Percentiles rank a stretch among this genome's conserved stretches.
Conservation (phyloP, 2,888 invertebrate species). For the Pandemis cinnamomeana region DNA sequence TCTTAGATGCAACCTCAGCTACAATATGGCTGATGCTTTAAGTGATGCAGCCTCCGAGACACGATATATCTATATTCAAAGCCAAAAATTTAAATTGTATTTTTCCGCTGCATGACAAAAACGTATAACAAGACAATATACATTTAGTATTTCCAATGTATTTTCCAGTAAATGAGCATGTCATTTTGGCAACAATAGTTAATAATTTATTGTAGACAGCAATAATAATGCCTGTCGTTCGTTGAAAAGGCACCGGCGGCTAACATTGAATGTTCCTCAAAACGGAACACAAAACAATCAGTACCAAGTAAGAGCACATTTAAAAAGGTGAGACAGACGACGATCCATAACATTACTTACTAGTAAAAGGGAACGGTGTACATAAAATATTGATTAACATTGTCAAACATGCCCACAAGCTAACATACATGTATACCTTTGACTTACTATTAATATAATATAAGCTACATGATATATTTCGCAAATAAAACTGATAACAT, state of each 20-base stretch:
- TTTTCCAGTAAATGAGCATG: background rate
- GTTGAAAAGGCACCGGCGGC: slow-evolving; percentile 24
- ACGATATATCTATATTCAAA: too few species aligned
- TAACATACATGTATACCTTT: slow-evolving; percentile 35
- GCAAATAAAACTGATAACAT: slow-evolving; percentile 39
- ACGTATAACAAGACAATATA: too few species aligned
- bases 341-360: background rate
- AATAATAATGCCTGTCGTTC: background rate
- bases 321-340: slow-evolving; percentile 1
- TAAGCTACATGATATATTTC: slow-evolving; percentile 39
- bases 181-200: background rate
- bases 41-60: too few species aligned
- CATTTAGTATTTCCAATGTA: background rate
- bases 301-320: slow-evolving; percentile 25
- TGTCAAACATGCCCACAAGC: background rate
- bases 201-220: background rate
- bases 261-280: slow-evolving; percentile 16
- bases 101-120: too few species aligned
- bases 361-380: background rate
- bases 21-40: too few species aligned
- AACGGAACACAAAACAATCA: slow-evolving; percentile 18
- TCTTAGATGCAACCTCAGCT: too few species aligned
- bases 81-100: too few species aligned
- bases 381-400: slow-evolving; percentile 9
- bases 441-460: slow-evolving; percentile 36